phyloP scores from a whole-genome alignment of 92 coral and sea anemone species.

The Metridium senile region DNA sequence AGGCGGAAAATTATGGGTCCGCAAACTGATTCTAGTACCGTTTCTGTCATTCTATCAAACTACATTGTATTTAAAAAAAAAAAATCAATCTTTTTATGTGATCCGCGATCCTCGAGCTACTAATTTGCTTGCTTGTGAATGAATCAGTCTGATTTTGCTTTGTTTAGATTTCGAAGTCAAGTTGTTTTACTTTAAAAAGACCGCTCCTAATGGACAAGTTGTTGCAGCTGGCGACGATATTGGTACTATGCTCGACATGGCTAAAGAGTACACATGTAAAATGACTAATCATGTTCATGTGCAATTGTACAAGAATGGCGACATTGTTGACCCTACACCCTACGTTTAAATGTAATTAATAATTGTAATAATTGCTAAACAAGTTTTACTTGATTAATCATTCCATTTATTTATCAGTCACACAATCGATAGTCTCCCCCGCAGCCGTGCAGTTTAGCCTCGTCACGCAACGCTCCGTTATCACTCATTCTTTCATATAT shows the following conservation, averaged over 20 bases:
- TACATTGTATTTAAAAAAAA: not conserved
- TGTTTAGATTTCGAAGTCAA: constrained; percentile 20
- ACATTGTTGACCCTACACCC: constrained; percentile 13
- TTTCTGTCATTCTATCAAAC: too few species aligned
- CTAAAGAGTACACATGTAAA: not conserved
- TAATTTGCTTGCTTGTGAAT: too few species aligned
- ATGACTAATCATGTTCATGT: constrained; percentile 54
- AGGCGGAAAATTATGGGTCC: too few species aligned
- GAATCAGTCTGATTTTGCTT: constrained; percentile 17
- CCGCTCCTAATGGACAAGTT: not conserved
- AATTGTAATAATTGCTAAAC: not conserved
- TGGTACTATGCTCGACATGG: constrained; percentile 22
- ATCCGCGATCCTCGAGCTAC: too few species aligned
- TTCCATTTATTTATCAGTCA: too few species aligned
- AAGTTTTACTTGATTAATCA: not conserved
- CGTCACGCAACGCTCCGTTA: too few species aligned
- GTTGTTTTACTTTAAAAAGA: constrained; percentile 28
- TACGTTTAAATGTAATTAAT: not conserved
- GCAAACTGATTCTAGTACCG: too few species aligned
- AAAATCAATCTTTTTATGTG: too few species aligned
- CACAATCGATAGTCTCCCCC: too few species aligned
- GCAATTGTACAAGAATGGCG: constrained; percentile 12
- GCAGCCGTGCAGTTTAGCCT: too few species aligned
- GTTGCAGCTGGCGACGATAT: not conserved
- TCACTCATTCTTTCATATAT: too few species aligned